Percentiles rank a stretch among this genome's conserved stretches.
Conservation (phyloP, 2,888 invertebrate genomes). For the Dryocosmus kuriphilus region DNA sequence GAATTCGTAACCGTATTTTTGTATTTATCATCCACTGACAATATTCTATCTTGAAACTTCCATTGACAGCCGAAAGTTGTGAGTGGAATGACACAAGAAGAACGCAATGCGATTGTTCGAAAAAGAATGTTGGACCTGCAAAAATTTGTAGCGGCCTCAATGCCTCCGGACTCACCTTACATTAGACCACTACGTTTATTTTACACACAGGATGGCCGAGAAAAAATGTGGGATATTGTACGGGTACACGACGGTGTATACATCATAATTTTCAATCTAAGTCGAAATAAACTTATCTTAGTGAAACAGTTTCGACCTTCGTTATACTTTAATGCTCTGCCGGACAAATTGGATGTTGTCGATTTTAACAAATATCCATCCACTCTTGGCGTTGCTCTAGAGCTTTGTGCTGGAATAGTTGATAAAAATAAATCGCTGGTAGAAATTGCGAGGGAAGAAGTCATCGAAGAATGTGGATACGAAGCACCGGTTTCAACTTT, state of each 20-base stretch:
- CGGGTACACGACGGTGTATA: slow-evolving; percentile 92
- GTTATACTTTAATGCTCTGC: slow-evolving; percentile 86
- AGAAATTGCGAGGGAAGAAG: slow-evolving; percentile 92
- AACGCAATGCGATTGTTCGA: slow-evolving; percentile 65
- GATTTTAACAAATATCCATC: slow-evolving; percentile 85
- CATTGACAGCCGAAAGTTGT: slow-evolving; percentile 55
- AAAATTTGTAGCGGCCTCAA: slow-evolving; percentile 78
- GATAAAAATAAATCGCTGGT: slow-evolving; percentile 87
- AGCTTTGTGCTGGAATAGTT: slow-evolving; percentile 96
- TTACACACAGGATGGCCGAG: slow-evolving; percentile 81
- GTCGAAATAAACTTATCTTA: slow-evolving; percentile 87
- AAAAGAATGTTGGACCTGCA: slow-evolving; percentile 79
- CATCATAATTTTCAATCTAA: slow-evolving; percentile 87
- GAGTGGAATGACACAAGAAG: slow-evolving; percentile 62
- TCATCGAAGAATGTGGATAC: slow-evolving; percentile 97
- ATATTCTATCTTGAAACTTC: background rate
- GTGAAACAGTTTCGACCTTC: slow-evolving; percentile 97
- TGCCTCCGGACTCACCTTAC: slow-evolving; percentile 84
- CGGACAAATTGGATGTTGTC: slow-evolving; percentile 80
- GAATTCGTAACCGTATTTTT: too few species aligned
- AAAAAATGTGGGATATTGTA: slow-evolving; percentile 90
- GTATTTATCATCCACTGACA: background rate
- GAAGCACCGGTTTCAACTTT: slow-evolving; percentile 85
- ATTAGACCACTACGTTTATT: slow-evolving; percentile 83
- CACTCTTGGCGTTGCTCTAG: slow-evolving; percentile 88